Conservation (phyloP, 2,113 vertebrate species). For the Hypocryptadius cinnamomeus region DNA sequence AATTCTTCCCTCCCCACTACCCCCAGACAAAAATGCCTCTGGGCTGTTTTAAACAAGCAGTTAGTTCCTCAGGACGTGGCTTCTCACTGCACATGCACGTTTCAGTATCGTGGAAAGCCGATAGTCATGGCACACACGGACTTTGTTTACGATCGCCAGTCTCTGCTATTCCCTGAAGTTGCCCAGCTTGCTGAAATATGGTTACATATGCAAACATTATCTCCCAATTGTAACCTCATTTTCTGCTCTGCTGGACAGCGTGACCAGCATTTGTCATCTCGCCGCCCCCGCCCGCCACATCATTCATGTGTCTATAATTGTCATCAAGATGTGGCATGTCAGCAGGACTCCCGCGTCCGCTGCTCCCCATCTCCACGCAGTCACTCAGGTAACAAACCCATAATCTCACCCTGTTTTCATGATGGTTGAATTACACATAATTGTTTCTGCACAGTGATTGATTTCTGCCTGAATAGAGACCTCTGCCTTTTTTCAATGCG, state of each 20-base stretch:
- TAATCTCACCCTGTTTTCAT: conserved; percentile 91
- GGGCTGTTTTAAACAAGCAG: conserved; percentile 1
- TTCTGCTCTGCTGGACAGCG: conserved; percentile 95
- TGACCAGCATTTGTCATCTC: conserved; percentile 85
- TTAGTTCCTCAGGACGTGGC: not conserved
- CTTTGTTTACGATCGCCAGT: conserved; percentile 5
- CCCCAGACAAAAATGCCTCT: not conserved
- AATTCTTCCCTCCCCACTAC: not conserved
- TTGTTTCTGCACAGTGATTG: conserved; percentile 96
- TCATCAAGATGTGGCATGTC: conserved; percentile 77
- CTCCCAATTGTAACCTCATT: conserved; percentile 93
- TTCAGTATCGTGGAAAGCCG: not conserved
- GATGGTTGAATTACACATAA: conserved; percentile 97
- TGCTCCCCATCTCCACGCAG: conserved; percentile 72
- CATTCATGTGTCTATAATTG: conserved; percentile 81
- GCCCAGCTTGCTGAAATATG: conserved; percentile 83
- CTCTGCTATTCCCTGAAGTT: conserved; percentile 63
- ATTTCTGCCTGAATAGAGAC: conserved; percentile 95
- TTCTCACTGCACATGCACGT: not conserved
- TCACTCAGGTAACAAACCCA: conserved; percentile 97
- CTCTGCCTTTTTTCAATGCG: conserved; percentile 86
- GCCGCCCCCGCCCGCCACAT: conserved; percentile 69
- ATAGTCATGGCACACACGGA: not conserved
- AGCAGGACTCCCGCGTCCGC: conserved; percentile 80
- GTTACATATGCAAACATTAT: conserved; percentile 98